Conservation (phyloP, 53 echinoderm and acorn worm species). For the Apostichopus leukothele region DNA sequence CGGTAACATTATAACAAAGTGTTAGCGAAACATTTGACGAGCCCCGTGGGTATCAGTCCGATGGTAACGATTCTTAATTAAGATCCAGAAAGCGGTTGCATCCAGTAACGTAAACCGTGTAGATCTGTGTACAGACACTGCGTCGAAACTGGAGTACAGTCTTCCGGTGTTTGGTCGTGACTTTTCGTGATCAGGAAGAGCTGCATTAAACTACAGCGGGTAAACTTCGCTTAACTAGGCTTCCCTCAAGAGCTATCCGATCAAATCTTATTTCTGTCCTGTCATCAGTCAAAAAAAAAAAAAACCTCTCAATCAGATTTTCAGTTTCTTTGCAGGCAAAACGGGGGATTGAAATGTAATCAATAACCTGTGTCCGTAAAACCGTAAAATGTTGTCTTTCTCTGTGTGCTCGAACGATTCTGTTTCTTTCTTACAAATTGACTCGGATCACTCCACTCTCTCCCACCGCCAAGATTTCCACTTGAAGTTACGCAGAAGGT, state of each 20-base stretch:
- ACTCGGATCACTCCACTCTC: not conserved
- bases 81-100: not conserved
- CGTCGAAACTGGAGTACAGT: not conserved
- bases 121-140: not conserved
- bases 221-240: not conserved
- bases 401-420: not conserved
- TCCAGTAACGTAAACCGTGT: not conserved
- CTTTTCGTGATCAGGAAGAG: too few species aligned
- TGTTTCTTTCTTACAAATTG: not conserved
- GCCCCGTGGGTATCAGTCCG: not conserved
- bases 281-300: not conserved
- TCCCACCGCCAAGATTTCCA: not conserved
- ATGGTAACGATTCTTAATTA: not conserved
- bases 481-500: not conserved
- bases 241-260: not conserved
- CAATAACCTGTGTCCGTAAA: not conserved
- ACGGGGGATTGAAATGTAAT: not conserved
- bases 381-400: too few species aligned
- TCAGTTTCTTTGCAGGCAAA: not conserved
- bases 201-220: not conserved
- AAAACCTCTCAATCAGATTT: not conserved
- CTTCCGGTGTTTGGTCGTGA: too few species aligned
- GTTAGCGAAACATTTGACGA: not conserved
- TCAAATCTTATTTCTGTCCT: not conserved
- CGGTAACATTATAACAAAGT: not conserved